phyloP scores from a whole-genome alignment of 2,113 vertebrate species.

The Zosterops borbonicus region DNA sequence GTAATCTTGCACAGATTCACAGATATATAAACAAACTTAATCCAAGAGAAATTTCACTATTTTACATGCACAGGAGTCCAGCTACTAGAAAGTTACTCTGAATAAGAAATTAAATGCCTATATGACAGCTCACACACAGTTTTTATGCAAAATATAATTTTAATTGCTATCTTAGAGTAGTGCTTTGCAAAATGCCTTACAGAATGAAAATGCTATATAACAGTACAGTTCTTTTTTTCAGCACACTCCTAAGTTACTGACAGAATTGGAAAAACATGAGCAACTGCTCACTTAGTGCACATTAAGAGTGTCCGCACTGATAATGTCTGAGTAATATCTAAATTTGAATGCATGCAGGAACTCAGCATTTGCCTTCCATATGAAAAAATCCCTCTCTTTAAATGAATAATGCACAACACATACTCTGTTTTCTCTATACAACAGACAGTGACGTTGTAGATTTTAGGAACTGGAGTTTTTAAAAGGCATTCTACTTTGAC shows the following conservation, averaged over 20 bases:
- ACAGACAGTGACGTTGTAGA: background rate
- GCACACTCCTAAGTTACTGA: background rate
- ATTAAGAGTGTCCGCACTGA: background rate
- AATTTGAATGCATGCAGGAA: background rate
- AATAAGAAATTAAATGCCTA: background rate
- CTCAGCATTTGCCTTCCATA: background rate
- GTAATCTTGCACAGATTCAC: background rate
- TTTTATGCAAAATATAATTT: background rate
- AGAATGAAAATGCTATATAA: background rate
- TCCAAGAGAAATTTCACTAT: background rate
- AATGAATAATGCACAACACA: background rate
- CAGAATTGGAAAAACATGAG: background rate
- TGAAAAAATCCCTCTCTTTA: accelerated
- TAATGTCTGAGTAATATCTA: background rate
- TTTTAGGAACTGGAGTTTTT: background rate
- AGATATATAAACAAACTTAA: background rate
- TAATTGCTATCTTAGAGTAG: background rate
- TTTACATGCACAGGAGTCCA: background rate
- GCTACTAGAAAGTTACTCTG: background rate
- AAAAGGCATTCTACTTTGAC: background rate
- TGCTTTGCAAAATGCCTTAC: background rate
- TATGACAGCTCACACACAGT: background rate
- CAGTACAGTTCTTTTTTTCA: background rate
- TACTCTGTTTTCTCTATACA: background rate
- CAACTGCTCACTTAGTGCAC: background rate